These are phyloP conservation scores for Tichodroma muraria DNA, from an alignment of 2,113 vertebrate genomes.

Conservation along the genomic window DNA sequence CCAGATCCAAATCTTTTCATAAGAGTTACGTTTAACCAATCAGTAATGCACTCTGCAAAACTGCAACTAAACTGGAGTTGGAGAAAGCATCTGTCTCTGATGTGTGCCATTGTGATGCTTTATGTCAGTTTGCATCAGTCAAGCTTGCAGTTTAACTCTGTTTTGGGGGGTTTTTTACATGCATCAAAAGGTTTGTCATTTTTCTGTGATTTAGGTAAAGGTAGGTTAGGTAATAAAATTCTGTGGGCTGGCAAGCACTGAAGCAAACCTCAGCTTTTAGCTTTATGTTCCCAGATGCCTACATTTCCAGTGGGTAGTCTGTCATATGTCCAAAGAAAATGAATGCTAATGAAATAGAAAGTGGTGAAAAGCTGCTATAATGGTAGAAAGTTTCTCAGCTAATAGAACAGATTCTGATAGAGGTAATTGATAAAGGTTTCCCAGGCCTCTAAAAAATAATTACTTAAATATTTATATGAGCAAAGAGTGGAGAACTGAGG, in stretches of 20 bases:
- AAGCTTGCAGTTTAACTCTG: conserved; percentile 54
- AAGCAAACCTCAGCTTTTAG: conserved; percentile 60
- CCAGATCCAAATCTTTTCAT: conserved; percentile 24
- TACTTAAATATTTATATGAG: conserved; percentile 30
- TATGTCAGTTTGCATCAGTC: conserved; percentile 56
- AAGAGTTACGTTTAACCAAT: not conserved
- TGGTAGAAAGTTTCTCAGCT: conserved; percentile 20
- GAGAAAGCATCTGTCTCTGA: conserved; percentile 53
- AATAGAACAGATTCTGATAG: conserved; percentile 18
- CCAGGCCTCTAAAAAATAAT: conserved; percentile 8
- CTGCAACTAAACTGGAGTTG: not conserved
- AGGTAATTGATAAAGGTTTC: conserved; percentile 2
- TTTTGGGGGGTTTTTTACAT: not conserved
- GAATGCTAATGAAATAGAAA: conserved; percentile 63
- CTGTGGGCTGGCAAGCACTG: conserved; percentile 49
- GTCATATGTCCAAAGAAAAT: conserved; percentile 49
- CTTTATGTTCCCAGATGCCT: conserved; percentile 57
- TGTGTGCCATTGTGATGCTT: conserved; percentile 27
- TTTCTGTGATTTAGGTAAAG: conserved; percentile 61
- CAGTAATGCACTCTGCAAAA: not conserved
- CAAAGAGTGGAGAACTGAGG: not conserved
- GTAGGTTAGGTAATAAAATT: conserved; percentile 55
- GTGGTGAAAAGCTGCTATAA: conserved; percentile 14
- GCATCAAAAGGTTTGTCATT: conserved; percentile 63
- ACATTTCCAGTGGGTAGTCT: conserved; percentile 49